phyloP scores from a whole-genome alignment of 2,888 invertebrate genomes.

The Bursaphelenchus okinawaensis region DNA sequence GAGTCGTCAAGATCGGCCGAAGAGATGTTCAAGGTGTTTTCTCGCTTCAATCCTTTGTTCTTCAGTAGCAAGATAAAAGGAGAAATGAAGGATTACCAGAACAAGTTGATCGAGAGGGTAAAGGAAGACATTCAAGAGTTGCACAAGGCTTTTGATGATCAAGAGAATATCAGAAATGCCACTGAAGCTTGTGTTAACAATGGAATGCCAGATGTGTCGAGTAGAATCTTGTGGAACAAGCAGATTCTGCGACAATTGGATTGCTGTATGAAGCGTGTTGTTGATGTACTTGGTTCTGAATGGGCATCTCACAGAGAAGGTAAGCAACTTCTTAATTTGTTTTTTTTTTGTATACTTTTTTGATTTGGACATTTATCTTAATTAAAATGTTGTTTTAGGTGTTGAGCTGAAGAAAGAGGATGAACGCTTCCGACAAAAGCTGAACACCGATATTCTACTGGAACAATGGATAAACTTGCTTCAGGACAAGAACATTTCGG shows the following conservation, averaged over 20 bases:
- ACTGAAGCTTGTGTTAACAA: conserved; percentile 10
- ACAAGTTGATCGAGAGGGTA: conserved; percentile 93
- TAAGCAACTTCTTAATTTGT: conserved; percentile 65
- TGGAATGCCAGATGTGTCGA: conserved; percentile 95
- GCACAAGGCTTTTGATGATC: conserved; percentile 70
- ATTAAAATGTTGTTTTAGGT: conserved; percentile 25
- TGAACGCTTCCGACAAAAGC: conserved; percentile 89
- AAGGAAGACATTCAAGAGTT: conserved; percentile 96
- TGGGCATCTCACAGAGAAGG: conserved; percentile 99
- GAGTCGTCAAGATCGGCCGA: conserved; percentile 98
- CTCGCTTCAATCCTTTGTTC: conserved; percentile 95
- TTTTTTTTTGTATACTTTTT: background rate
- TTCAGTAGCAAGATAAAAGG: conserved; percentile 94
- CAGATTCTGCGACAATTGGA: conserved; percentile 95
- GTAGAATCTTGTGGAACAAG: conserved; percentile 92
- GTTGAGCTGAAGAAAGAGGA: conserved; percentile 80
- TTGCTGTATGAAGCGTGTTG: conserved; percentile 89
- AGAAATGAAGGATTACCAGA: conserved; percentile 97
- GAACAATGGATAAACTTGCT: conserved; percentile 86
- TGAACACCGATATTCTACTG: conserved; percentile 93
- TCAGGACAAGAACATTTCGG: conserved; percentile 27
- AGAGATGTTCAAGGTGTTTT: conserved; percentile 96
- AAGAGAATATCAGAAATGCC: conserved; percentile 64
- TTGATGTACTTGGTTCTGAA: conserved; percentile 87
- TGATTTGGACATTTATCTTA: conserved; percentile 7